phyloP scores from a whole-genome alignment of 2,113 vertebrate genomes.

The Gallinago jamesoni region DNA sequence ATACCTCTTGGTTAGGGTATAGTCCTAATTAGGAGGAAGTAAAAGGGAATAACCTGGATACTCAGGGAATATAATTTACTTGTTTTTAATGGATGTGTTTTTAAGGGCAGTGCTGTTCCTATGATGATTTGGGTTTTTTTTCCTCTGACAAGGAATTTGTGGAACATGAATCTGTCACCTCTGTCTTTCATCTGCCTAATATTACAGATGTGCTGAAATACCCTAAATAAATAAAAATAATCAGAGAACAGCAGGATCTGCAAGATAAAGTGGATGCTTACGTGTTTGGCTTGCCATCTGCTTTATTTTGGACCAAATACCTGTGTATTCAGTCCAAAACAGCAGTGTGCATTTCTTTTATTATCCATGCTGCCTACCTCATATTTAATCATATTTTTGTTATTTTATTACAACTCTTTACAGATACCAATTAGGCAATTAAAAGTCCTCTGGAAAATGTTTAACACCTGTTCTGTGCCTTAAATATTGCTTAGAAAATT shows the following conservation, averaged over 20 bases:
- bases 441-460: slow-evolving; percentile 24
- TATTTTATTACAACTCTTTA: slow-evolving; percentile 54
- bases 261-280: slow-evolving; percentile 57
- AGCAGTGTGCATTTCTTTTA: slow-evolving; percentile 24
- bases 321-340: slow-evolving; percentile 2
- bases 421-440: slow-evolving; percentile 46
- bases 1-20: neutral
- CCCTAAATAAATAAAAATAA: slow-evolving; percentile 45
- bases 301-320: slow-evolving; percentile 40
- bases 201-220: slow-evolving; percentile 49
- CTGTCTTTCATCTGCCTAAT: slow-evolving; percentile 43
- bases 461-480: slow-evolving; percentile 34
- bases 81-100: neutral
- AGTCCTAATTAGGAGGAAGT: neutral
- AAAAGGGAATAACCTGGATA: neutral
- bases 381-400: slow-evolving; percentile 57
- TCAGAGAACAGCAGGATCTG: slow-evolving; percentile 48
- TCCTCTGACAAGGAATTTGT: neutral
- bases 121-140: neutral
- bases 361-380: slow-evolving; percentile 39
- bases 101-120: neutral
- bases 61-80: neutral
- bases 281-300: slow-evolving; percentile 61
- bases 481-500: slow-evolving; percentile 1
- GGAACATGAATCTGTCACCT: neutral